These are phyloP conservation scores for Heliornis fulica DNA, from an alignment of 2,113 vertebrate species.

Conservation along the genomic window DNA sequence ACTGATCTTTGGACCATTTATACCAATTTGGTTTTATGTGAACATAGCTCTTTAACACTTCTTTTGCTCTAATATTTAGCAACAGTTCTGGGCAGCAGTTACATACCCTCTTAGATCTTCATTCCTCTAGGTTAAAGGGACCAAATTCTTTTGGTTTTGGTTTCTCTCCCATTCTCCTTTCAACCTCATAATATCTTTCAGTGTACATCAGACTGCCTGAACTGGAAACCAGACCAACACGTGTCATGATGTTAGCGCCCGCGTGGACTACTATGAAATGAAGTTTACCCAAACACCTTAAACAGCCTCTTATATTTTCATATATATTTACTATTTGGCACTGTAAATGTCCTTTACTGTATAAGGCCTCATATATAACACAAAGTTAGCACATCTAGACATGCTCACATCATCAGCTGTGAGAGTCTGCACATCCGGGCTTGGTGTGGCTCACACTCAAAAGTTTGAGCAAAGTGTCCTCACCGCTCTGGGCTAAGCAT, in stretches of 20 bases:
- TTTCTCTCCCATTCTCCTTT: not conserved
- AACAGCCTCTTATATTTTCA: not conserved
- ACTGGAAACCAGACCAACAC: not conserved
- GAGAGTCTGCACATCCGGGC: not conserved
- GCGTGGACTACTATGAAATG: not conserved
- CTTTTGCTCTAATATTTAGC: not conserved
- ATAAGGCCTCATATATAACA: not conserved
- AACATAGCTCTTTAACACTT: not conserved
- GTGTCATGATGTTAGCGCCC: not conserved
- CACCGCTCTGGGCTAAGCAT: not conserved
- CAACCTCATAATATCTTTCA: not conserved
- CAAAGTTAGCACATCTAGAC: not conserved
- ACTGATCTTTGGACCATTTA: not conserved
- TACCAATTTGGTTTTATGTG: not conserved
- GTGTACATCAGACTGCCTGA: not conserved
- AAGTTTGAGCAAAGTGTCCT: not conserved
- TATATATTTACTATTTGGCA: not conserved
- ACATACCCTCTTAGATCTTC: not conserved
- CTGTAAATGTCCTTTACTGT: not conserved
- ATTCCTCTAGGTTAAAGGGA: not conserved
- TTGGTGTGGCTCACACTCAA: accelerated
- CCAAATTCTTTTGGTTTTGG: not conserved
- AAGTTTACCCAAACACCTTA: not conserved
- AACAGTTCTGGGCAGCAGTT: not conserved
- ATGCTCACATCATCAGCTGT: not conserved